phyloP scores from a whole-genome alignment of 2,797 vertebrate species.

The Cossypha heuglini region DNA sequence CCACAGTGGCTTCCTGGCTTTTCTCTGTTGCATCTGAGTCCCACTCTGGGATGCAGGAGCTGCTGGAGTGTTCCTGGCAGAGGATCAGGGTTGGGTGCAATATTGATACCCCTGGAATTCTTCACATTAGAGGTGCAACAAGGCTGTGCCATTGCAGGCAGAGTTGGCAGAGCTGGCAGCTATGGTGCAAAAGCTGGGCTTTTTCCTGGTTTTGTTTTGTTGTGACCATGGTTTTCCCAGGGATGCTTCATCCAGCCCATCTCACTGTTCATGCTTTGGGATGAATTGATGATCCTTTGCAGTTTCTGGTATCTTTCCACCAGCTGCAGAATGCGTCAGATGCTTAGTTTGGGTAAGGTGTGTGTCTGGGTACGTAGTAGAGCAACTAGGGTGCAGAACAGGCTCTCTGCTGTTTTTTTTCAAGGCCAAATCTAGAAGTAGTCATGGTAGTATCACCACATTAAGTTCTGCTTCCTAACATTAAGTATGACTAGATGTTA shows the following conservation, averaged over 20 bases:
- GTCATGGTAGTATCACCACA: background rate
- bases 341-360: background rate
- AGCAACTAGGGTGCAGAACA: background rate
- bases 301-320: background rate
- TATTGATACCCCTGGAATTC: background rate
- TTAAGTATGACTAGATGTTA: background rate
- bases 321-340: background rate
- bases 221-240: background rate
- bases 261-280: background rate
- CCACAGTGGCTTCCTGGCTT: background rate
- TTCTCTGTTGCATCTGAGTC: background rate
- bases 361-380: fast-evolving
- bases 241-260: background rate
- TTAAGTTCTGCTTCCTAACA: background rate
- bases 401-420: background rate
- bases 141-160: background rate
- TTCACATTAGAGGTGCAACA: background rate
- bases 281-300: background rate
- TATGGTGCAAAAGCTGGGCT: background rate
- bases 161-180: background rate
- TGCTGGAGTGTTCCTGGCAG: background rate
- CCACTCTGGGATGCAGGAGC: background rate
- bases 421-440: background rate
- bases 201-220: background rate
- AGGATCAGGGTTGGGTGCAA: background rate